phyloP scores from a whole-genome alignment of 35 echinoderm and acorn worm species.

The Apostichopus californicus region DNA sequence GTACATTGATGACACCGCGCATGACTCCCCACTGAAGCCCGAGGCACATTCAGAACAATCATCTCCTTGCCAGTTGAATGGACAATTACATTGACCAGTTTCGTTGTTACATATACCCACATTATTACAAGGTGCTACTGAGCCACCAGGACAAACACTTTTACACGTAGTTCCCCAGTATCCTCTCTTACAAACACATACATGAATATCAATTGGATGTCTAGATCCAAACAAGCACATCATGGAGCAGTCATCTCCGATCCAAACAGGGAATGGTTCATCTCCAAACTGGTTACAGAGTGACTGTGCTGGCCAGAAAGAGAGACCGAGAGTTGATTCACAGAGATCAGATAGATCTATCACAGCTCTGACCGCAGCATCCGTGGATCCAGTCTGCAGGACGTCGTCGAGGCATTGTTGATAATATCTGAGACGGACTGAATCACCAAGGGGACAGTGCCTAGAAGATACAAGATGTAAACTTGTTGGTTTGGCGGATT shows the following conservation, averaged over 20 bases:
- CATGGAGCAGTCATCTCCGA: constrained; percentile 80
- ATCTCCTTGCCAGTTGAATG: constrained; percentile 72
- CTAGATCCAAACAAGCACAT: constrained; percentile 67
- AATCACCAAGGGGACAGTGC: constrained; percentile 67
- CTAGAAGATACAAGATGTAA: constrained; percentile 48
- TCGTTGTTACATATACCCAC: constrained; percentile 65
- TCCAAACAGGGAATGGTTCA: constrained; percentile 80
- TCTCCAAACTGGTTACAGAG: constrained; percentile 85
- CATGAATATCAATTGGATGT: constrained; percentile 54
- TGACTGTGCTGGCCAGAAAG: constrained; percentile 72
- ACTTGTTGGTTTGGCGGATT: background rate
- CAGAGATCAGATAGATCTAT: constrained; percentile 78
- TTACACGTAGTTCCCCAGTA: constrained; percentile 76
- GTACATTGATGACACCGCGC: background rate
- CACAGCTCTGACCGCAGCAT: constrained; percentile 60
- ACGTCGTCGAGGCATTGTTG: constrained; percentile 60
- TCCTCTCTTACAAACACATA: constrained; percentile 77
- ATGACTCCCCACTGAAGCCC: constrained; percentile 35
- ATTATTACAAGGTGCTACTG: constrained; percentile 63
- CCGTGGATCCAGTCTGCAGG: constrained; percentile 42
- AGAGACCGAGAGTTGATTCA: constrained; percentile 57
- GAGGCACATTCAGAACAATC: constrained; percentile 68
- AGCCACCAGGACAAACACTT: constrained; percentile 70
- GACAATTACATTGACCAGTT: constrained; percentile 71
- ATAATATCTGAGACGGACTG: constrained; percentile 54